Evolutionary conservation across 2,888 invertebrate genomes (phyloP).

Genomic region (Eristalinus sepulchralis): DNA sequence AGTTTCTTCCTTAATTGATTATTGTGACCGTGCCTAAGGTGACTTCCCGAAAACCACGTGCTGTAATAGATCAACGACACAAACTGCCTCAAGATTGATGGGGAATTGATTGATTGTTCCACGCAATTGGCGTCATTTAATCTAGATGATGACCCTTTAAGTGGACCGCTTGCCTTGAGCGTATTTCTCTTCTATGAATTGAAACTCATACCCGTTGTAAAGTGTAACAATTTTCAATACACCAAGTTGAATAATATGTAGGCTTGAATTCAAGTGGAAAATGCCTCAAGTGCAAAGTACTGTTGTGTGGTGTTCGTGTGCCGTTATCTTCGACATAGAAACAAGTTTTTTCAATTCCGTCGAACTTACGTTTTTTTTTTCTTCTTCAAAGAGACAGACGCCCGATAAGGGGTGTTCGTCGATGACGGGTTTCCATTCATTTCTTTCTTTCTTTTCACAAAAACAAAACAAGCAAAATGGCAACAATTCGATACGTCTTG

Average conservation of each 20-base stretch:
- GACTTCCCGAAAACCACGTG: not conserved
- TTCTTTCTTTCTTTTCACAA: not conserved
- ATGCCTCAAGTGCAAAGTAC: not conserved
- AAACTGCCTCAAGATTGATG: not conserved
- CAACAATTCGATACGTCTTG: not conserved
- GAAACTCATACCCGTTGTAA: not conserved
- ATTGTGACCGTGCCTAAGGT: not conserved
- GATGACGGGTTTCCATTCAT: not conserved
- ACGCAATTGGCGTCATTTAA: not conserved
- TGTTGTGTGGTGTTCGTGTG: not conserved
- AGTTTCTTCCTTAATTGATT: too few species aligned
- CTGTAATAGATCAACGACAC: not conserved
- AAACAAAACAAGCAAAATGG: not conserved
- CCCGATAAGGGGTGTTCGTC: not conserved
- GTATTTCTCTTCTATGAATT: not conserved
- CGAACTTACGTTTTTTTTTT: not conserved
- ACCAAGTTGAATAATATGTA: too few species aligned
- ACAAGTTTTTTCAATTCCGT: not conserved
- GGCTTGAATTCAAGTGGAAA: not conserved
- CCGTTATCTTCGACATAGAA: not conserved
- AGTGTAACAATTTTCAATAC: not conserved
- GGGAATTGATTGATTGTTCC: not conserved
- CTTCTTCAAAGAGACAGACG: not conserved
- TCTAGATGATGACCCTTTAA: not conserved
- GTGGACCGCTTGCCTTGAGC: not conserved